Evolutionary conservation across 2,888 invertebrate genomes (phyloP), one percentile per base, ranked within the genome.

Genomic region (Athripsodes cinereus): DNA sequence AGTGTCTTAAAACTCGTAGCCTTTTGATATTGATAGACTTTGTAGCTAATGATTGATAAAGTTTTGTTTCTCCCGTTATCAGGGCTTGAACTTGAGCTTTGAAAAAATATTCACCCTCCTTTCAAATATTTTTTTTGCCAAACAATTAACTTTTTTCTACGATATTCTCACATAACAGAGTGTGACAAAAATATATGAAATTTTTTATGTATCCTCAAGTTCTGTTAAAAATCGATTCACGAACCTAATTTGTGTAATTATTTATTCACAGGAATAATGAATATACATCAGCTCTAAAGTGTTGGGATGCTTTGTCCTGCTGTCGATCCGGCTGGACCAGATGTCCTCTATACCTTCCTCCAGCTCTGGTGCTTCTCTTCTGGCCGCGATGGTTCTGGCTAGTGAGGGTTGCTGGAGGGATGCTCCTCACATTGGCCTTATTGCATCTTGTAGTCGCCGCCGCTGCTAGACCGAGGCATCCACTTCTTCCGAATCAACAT

Each of bases 381-480:
- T 61, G 61, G 62, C 63, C 63, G 11, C 55, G 55, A n/a, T 61
- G 61, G 61, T 22, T 58, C 26, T 63, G 63, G 63, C 47, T 61
- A 20, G 61, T 61, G 20, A 53, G 61, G 19, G 58, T 52, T n/a
- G 63, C 63, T 1, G 61, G 61, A 18, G 61, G 34, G 10, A 50
- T 55, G 53, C 52, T 61, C 44, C 34, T 63, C 5, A 19, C 49
- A 8, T 49, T 63, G 8, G 61, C 57, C 10, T 49, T 53, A 18
- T 49, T 63, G 34, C 63, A 63, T 40, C 47, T 49, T 3, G 34
- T 53, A 1, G 49, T 52, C 13, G 34, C 34, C 13, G 44, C 50
- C 10, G 50, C 50, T 3, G 47, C 59, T 1, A 20, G 55, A 16
- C 57, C 55, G 13, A 54, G 55, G 8, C 59, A 50, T 46, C 60